Evolutionary conservation across 2,113 vertebrate genomes (phyloP).

Genomic region (Cebidichthys violaceus): DNA sequence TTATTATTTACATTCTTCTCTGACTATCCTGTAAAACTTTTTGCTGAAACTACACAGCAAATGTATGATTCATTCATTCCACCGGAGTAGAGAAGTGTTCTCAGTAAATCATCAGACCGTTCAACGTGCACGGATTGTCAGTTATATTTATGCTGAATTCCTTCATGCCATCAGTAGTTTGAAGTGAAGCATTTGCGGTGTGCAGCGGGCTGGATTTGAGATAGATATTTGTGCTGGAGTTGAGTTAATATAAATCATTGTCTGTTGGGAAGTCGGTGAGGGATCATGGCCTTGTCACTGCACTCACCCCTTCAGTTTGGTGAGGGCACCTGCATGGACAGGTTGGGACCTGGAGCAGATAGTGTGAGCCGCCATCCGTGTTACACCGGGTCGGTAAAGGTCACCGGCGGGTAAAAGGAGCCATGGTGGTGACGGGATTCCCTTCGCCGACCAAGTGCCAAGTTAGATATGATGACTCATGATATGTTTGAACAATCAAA

Average conservation of each 20-base stretch:
- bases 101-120: not conserved
- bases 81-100: not conserved
- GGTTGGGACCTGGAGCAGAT: too few relatives aligned
- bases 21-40: not conserved
- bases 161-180: not conserved
- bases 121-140: not conserved
- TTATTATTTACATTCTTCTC: not conserved
- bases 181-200: not conserved
- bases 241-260: not conserved
- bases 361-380: not conserved
- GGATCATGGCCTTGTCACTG: not conserved
- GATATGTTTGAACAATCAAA: too few relatives aligned
- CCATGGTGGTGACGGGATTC: not conserved
- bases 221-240: not conserved
- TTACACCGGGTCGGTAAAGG: not conserved
- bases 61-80: not conserved
- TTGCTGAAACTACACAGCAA: not conserved
- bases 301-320: too few relatives aligned
- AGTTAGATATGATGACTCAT: too few relatives aligned
- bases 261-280: not conserved
- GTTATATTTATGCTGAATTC: not conserved
- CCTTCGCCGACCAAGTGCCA: not conserved
- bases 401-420: not conserved
- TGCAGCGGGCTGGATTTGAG: not conserved
- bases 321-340: too few relatives aligned